Percentiles rank a stretch among this genome's conserved stretches.
Evolutionary conservation across 2,113 vertebrate species (phyloP).

Genomic region (Myrmecobius fasciatus): DNA sequence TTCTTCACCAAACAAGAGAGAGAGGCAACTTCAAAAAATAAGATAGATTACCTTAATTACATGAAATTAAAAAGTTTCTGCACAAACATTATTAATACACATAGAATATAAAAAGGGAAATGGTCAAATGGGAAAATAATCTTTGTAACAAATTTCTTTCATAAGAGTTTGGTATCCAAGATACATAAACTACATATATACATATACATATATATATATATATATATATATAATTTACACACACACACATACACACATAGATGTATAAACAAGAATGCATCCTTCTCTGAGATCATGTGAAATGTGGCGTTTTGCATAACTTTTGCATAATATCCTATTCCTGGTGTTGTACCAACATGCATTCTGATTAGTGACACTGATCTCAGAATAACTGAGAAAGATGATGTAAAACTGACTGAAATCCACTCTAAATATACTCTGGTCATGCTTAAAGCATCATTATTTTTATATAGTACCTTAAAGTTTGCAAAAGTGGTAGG

Average conservation of each 20-base stretch:
- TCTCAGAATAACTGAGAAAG: neutral
- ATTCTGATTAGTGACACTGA: constrained; percentile 1
- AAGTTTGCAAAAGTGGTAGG: neutral
- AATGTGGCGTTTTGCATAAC: constrained; percentile 12
- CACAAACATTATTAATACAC: neutral
- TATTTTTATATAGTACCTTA: neutral
- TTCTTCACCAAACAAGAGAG: neutral
- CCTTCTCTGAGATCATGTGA: neutral
- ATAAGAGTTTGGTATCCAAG: neutral
- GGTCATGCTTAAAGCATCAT: neutral
- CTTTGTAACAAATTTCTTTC: neutral
- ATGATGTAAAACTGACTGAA: neutral
- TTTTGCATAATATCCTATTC: neutral
- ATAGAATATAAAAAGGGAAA: neutral
- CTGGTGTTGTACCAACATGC: neutral
- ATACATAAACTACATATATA: neutral
- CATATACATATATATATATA: neutral
- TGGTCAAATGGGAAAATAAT: neutral
- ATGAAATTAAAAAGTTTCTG: neutral
- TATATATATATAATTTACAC: neutral
- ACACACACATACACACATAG: neutral
- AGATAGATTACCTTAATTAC: neutral
- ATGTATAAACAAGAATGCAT: neutral
- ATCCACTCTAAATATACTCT: neutral
- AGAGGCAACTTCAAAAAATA: neutral